phyloP scores from a whole-genome alignment of 1,140 invertebrate species.

The Gonatopus flavifemur region DNA sequence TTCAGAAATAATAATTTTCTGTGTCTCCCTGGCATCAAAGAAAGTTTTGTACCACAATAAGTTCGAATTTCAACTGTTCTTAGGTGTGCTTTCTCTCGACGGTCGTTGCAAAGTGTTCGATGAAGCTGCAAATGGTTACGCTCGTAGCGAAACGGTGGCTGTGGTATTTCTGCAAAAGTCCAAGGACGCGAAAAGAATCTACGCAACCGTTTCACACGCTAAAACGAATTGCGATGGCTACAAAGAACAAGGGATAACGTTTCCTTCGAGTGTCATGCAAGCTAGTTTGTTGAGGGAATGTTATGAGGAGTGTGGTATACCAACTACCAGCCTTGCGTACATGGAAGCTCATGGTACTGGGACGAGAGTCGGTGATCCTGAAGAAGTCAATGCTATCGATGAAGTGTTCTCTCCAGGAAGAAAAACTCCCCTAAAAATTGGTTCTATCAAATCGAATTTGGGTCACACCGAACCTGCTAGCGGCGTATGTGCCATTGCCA shows the following conservation, averaged over 20 bases:
- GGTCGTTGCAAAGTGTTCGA: slow-evolving; percentile 92
- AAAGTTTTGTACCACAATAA: neutral
- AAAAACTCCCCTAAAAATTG: slow-evolving; percentile 73
- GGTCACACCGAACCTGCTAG: slow-evolving; percentile 92
- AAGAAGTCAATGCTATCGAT: slow-evolving; percentile 86
- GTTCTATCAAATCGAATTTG: slow-evolving; percentile 91
- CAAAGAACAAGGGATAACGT: slow-evolving; percentile 88
- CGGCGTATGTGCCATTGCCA: slow-evolving; percentile 81
- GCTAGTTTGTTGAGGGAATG: slow-evolving; percentile 77
- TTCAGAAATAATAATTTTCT: too few species aligned
- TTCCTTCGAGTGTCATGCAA: slow-evolving; percentile 84
- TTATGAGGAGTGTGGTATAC: slow-evolving; percentile 80
- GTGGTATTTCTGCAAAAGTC: slow-evolving; percentile 81
- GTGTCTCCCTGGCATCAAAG: neutral
- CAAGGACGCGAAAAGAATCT: slow-evolving; percentile 75
- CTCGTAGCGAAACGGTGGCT: slow-evolving; percentile 75
- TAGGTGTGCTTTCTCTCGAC: slow-evolving; percentile 80
- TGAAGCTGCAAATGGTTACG: slow-evolving; percentile 75
- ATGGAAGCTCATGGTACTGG: slow-evolving; percentile 93
- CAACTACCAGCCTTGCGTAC: slow-evolving; percentile 72
- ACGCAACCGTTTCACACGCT: slow-evolving; percentile 69
- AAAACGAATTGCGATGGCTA: slow-evolving; percentile 79
- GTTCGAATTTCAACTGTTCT: neutral
- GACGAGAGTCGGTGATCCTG: slow-evolving; percentile 79
- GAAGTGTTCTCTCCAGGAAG: slow-evolving; percentile 75